Evolutionary conservation across 1,140 invertebrate species (phyloP).

Genomic region (Magallana angulata): DNA sequence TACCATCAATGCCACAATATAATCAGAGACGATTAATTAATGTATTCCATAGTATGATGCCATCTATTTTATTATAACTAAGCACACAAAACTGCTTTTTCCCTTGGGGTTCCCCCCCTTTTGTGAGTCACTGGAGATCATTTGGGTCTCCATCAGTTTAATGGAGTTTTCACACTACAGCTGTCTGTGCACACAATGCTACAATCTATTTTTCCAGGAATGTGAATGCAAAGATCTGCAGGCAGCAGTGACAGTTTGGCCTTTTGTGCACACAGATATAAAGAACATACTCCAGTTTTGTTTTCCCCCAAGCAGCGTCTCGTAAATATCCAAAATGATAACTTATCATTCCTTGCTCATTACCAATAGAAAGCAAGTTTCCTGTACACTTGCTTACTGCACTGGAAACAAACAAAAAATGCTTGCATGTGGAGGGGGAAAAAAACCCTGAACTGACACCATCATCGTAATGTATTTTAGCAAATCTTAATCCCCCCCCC

Average conservation of each 20-base stretch:
- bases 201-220: background rate
- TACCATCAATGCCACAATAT: too few species aligned
- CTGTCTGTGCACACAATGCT: constrained; percentile 19
- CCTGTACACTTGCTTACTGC: background rate
- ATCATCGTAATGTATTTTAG: background rate
- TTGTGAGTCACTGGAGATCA: constrained; percentile 19
- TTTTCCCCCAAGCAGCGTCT: background rate
- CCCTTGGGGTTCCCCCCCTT: background rate
- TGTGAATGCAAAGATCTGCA: background rate
- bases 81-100: background rate
- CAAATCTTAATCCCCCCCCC: background rate
- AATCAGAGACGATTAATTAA: too few species aligned
- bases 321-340: constrained; percentile 19
- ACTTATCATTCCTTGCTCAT: background rate
- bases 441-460: background rate
- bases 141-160: constrained; percentile 28
- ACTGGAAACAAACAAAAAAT: background rate
- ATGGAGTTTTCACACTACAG: constrained; percentile 33
- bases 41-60: too few species aligned
- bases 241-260: constrained; percentile 6
- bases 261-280: constrained; percentile 4
- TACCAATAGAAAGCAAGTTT: background rate
- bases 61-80: background rate
- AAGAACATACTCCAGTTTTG: background rate
- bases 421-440: background rate